These are phyloP conservation scores for Barnardius zonarius DNA, from an alignment of 2,113 vertebrate species.

Conservation along the genomic window DNA sequence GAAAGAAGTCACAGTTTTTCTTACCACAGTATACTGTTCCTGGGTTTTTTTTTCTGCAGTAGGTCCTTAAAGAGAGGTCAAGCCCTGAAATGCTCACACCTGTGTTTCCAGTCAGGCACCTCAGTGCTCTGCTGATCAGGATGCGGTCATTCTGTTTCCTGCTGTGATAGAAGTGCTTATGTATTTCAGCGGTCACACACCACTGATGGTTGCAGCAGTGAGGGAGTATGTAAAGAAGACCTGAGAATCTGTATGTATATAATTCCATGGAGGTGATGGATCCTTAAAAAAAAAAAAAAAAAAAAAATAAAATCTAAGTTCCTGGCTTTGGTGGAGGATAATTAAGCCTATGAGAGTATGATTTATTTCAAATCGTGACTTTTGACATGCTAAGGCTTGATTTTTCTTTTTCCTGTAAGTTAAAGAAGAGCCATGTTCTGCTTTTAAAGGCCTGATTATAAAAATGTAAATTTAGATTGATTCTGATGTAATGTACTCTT, in stretches of 20 bases:
- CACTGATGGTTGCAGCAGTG: not conserved
- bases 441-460: not conserved
- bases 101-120: not conserved
- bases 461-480: not conserved
- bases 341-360: not conserved
- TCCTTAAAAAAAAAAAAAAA: not conserved
- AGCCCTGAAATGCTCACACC: not conserved
- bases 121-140: not conserved
- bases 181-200: not conserved
- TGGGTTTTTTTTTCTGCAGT: not conserved
- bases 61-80: not conserved
- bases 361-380: not conserved
- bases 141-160: not conserved
- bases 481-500: not conserved
- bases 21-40: not conserved
- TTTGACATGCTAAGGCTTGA: not conserved
- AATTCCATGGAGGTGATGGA: not conserved
- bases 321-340: not conserved
- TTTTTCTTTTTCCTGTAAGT: not conserved
- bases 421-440: not conserved
- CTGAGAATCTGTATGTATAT: not conserved
- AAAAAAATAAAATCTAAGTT: not conserved
- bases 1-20: not conserved
- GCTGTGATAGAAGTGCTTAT: not conserved
- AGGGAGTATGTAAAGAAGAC: not conserved